Conservation (phyloP, 2,888 invertebrate species). For the Euzetes globulus region DNA sequence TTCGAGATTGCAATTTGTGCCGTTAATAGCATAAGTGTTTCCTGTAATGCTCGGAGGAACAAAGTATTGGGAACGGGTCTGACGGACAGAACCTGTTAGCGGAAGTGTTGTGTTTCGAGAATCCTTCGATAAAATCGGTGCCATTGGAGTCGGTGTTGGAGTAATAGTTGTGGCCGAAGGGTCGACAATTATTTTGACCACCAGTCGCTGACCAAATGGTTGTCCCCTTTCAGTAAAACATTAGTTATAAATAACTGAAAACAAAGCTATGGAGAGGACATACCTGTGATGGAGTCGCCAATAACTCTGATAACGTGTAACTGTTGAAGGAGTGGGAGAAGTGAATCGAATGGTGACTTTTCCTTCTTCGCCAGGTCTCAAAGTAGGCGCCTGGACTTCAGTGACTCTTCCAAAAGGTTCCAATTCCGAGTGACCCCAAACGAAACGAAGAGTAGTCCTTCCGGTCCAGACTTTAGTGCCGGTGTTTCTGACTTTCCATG, state of each 20-base stretch:
- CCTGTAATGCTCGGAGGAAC: not conserved
- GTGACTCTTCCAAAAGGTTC: constrained; percentile 38
- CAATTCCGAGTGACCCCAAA: constrained; percentile 40
- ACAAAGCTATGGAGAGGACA: too few relatives aligned
- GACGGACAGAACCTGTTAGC: not conserved
- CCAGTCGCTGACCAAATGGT: constrained; percentile 47
- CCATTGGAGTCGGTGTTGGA: not conserved
- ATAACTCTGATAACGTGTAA: constrained; percentile 45
- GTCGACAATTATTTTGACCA: constrained; percentile 46
- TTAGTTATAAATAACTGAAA: too few relatives aligned
- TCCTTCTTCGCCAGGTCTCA: constrained; percentile 45
- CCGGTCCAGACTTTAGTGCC: constrained; percentile 46
- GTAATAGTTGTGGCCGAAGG: constrained; percentile 7
- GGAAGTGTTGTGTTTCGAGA: not conserved
- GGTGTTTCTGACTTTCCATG: constrained; percentile 47
- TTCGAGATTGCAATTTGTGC: not conserved
- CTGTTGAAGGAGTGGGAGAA: constrained; percentile 44
- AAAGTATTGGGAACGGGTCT: not conserved
- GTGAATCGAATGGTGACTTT: constrained; percentile 44
- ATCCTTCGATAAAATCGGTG: not conserved
- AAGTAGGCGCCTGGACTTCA: constrained; percentile 44
- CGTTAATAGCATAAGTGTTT: not conserved
- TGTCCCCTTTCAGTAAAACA: constrained; percentile 39
- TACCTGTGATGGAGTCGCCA: constrained; percentile 45
- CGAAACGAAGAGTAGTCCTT: constrained; percentile 42